Conservation (phyloP, 2,888 invertebrate genomes). For the Brachyopa scutellaris region DNA sequence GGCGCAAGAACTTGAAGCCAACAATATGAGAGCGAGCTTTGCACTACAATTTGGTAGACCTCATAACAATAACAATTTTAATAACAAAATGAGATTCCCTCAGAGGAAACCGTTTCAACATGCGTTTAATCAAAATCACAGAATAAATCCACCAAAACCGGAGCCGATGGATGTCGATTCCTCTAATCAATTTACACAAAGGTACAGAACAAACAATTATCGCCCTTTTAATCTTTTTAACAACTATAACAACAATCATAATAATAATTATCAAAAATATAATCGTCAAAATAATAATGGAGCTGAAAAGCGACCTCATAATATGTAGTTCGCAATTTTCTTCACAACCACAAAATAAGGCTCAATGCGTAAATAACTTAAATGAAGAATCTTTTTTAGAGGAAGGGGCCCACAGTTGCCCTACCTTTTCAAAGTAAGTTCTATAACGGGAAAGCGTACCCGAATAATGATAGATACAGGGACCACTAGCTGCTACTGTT, state of each 20-base stretch:
- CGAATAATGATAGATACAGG: constrained; percentile 16
- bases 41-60: neutral
- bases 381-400: constrained; percentile 15
- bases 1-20: constrained; percentile 16
- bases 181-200: no score
- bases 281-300: no score
- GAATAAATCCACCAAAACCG: neutral
- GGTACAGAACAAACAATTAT: no score
- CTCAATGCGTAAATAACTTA: neutral
- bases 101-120: no score
- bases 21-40: constrained; percentile 17
- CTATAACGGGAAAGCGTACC: neutral
- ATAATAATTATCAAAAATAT: no score
- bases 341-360: neutral
- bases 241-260: neutral
- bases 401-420: neutral
- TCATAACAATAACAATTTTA: no score
- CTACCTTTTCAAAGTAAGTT: neutral
- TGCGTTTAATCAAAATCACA: neutral
- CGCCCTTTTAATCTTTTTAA: no score
- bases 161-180: neutral
- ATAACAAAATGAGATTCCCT: no score
- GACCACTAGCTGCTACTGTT: neutral
- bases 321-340: neutral
- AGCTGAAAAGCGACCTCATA: neutral